Conservation (phyloP, 2,888 invertebrate genomes). For the Hoplodrina ambigua region DNA sequence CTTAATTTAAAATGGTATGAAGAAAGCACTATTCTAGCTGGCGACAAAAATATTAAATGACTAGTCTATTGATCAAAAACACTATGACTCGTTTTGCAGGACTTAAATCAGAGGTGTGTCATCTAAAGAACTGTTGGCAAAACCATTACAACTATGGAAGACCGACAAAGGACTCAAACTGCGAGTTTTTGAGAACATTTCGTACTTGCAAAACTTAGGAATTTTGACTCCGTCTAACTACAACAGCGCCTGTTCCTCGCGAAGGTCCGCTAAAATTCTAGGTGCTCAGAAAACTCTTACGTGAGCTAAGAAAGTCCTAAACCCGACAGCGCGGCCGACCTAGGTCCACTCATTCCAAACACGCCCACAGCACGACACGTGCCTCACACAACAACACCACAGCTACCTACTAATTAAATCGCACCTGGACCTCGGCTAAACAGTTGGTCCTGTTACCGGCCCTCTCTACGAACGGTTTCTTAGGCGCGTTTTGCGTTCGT, state of each 20-base stretch:
- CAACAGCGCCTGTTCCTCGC: not conserved
- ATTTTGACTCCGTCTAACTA: slow-evolving; percentile 3
- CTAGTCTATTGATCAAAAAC: slow-evolving; percentile 37
- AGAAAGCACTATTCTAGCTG: slow-evolving; percentile 39
- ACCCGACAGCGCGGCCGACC: slow-evolving; percentile 1
- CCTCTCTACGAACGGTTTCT: slow-evolving; percentile 99
- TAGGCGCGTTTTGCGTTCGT: slow-evolving; percentile 98
- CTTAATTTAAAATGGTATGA: slow-evolving; percentile 24
- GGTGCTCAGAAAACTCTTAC: slow-evolving; percentile 33
- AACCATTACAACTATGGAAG: not conserved
- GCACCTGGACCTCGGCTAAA: slow-evolving; percentile 88
- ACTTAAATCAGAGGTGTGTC: slow-evolving; percentile 40
- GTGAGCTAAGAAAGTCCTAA: slow-evolving; percentile 7
- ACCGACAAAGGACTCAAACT: slow-evolving; percentile 26
- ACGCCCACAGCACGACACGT: slow-evolving; percentile 59
- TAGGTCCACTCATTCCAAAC: slow-evolving; percentile 64
- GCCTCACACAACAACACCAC: slow-evolving; percentile 63
- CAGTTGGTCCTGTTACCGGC: slow-evolving; percentile 93
- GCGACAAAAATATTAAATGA: slow-evolving; percentile 18
- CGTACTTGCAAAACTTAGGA: not conserved
- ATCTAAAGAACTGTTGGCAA: slow-evolving; percentile 10
- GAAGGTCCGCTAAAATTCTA: slow-evolving; percentile 32
- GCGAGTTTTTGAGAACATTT: slow-evolving; percentile 9
- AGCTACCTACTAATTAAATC: slow-evolving; percentile 69
- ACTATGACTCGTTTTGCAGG: slow-evolving; percentile 51